phyloP scores from a whole-genome alignment of 2,113 vertebrate genomes.

The Anser brachyrhynchus region DNA sequence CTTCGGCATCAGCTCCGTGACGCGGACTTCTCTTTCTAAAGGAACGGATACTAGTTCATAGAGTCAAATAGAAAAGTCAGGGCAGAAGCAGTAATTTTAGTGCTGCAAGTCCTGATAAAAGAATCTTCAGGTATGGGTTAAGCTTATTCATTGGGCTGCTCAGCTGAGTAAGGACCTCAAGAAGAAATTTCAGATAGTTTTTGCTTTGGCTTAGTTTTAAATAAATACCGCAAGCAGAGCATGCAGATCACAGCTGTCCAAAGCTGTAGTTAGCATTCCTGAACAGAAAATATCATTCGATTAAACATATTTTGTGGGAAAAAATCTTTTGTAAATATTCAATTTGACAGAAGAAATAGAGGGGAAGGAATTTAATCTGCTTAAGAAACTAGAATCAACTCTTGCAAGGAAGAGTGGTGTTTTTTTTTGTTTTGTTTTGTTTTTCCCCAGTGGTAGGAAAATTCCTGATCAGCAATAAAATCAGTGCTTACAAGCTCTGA shows the following conservation, averaged over 20 bases:
- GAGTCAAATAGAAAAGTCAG: background rate
- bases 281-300: background rate
- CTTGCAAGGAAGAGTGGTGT: background rate
- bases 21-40: background rate
- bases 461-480: background rate
- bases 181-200: background rate
- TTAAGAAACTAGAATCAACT: background rate
- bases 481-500: background rate
- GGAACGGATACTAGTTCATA: background rate
- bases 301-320: background rate
- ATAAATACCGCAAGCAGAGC: background rate
- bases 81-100: background rate
- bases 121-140: background rate
- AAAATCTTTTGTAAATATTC: background rate
- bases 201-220: background rate
- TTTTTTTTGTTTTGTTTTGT: background rate
- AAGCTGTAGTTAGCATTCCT: background rate
- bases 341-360: background rate
- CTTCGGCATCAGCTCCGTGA: background rate
- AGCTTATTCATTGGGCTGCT: background rate
- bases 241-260: background rate
- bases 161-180: background rate
- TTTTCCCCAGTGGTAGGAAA: background rate
- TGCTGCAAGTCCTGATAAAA: background rate
- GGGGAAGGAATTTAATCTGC: background rate